phyloP scores from a whole-genome alignment of 1,140 invertebrate genomes.

The Drosophila subpulchrella region DNA sequence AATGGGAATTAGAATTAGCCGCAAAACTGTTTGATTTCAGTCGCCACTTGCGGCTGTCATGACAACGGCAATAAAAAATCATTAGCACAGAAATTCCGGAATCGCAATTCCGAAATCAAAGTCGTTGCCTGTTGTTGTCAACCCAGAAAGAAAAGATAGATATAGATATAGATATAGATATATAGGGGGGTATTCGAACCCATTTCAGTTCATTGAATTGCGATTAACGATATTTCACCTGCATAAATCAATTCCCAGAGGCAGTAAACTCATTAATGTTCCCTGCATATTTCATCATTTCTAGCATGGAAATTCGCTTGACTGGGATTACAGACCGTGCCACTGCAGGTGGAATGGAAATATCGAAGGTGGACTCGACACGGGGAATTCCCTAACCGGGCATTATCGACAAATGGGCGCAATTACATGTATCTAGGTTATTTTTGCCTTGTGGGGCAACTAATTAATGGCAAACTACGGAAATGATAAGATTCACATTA shows the following conservation, averaged over 20 bases:
- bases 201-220: constrained; percentile 47
- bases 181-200: constrained; percentile 19
- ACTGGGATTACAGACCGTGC: constrained; percentile 1
- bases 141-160: constrained; percentile 1
- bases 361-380: not conserved
- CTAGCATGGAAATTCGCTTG: constrained; percentile 16
- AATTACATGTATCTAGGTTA: constrained; percentile 34
- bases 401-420: not conserved
- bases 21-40: constrained; percentile 31
- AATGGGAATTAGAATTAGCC: constrained; percentile 51
- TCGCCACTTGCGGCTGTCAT: constrained; percentile 36
- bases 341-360: not conserved
- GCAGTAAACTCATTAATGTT: constrained; percentile 51
- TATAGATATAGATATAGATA: constrained; percentile 4
- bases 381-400: constrained; percentile 5
- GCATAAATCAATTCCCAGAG: constrained; percentile 47
- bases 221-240: constrained; percentile 39
- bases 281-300: constrained; percentile 10
- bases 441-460: not conserved
- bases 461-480: constrained; percentile 2
- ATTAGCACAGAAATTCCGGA: constrained; percentile 51
- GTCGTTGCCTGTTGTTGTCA: constrained; percentile 35
- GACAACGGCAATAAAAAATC: constrained; percentile 50
- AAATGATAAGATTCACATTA: not conserved
- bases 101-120: constrained; percentile 37